Base-by-base conservation (phyloP, 2,797 vertebrate species). In the Muscicapa striata region DNA sequence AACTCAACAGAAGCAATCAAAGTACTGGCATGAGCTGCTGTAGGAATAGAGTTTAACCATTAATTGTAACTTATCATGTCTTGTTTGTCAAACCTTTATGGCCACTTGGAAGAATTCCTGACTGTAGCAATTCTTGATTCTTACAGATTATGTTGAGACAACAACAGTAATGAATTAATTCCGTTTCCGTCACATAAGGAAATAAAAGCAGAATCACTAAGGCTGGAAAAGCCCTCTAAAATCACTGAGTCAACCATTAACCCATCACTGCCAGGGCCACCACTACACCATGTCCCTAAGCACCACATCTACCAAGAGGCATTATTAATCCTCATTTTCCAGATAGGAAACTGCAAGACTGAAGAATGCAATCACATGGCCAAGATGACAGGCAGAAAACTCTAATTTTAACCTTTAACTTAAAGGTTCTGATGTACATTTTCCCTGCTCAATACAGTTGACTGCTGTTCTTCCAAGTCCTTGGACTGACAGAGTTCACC, bases 181-280 rank as follows among this genome's bases (percentile, higher is more conserved):
- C 13, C 0, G 1, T 52, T 76, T 84, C 52, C 69, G 24, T 43
- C 72, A 46, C 3, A 0, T 4, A 46, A 48, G 4, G 22, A 17
- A 40, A 67, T 10, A 43, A 27, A 62, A 75, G n/a, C 2, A 48
- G 46, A 67, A 78, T n/a, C 32, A 84, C 24, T 61, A 24, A n/a
- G 30, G 26, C 1, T 48, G 67, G 87, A n/a, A 90, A 73, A 84
- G 73, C 59, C 27, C 67, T 48, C 13, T 6, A 43, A 41, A 46
- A 73, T 21, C 46, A 48, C 1, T 5, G 1, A 73, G 52, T 67
- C 40, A 78, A 54, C 41, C 34, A 84, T 67, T 59, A 78, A 78
- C 67, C 46, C 67, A 54, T 45, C 46, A 29, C 26, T 59, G 46
- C 22, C 66, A 54, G 34, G 45, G 72, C 73, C 21, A 36, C 15